These are phyloP conservation scores for Lepidocyrtoides sp. DNA, from an alignment of 2,888 invertebrate species.

Conservation along the genomic window DNA sequence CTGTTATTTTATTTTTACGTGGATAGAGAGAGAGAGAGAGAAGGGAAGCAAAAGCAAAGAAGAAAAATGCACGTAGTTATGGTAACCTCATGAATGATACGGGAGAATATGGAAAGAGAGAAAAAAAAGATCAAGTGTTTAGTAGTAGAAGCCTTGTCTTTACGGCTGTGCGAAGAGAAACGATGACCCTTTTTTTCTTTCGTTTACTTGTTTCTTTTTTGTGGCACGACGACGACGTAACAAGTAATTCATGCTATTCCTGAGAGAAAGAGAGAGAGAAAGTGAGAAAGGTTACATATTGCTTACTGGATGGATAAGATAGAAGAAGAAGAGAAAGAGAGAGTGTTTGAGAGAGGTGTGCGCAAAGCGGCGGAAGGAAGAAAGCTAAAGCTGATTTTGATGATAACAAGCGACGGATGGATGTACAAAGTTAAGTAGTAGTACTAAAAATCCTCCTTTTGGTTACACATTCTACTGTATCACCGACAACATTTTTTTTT, in stretches of 20 bases:
- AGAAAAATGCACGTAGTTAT: too few relatives aligned
- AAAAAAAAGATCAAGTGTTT: neutral
- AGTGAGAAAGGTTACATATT: too few relatives aligned
- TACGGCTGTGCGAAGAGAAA: too few relatives aligned
- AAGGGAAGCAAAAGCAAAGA: neutral
- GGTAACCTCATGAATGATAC: too few relatives aligned
- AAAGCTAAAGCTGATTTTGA: constrained; percentile 1
- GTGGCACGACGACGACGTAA: neutral
- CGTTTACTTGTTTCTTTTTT: neutral
- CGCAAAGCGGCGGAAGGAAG: neutral
- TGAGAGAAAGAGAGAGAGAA: neutral
- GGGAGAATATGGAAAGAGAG: too few relatives aligned
- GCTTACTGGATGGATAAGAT: neutral
- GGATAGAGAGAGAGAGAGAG: neutral
- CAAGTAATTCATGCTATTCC: constrained; percentile 4
- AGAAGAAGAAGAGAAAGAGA: too few relatives aligned
- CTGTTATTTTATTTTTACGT: too few relatives aligned
- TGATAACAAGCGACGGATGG: constrained; percentile 28
- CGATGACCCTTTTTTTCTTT: neutral
- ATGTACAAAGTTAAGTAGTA: constrained; percentile 9
- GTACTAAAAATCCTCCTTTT: too few relatives aligned
- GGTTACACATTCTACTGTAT: neutral
- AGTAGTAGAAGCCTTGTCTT: neutral
- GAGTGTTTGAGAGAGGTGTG: neutral
- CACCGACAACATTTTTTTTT: neutral